phyloP scores from a whole-genome alignment of 1,140 invertebrate species.

The Trichonephila clavipes region DNA sequence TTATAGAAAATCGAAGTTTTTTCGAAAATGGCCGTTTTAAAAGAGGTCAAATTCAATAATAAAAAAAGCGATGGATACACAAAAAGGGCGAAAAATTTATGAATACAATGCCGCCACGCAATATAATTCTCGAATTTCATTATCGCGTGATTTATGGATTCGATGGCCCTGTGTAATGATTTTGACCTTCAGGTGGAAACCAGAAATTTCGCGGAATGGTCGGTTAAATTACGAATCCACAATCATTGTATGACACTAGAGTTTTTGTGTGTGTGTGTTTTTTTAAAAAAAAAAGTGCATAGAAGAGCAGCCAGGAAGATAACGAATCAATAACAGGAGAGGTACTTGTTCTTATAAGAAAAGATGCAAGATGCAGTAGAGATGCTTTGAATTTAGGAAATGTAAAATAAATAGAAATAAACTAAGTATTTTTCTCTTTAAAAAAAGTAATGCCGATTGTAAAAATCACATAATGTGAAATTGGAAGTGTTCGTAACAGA shows the following conservation, averaged over 20 bases:
- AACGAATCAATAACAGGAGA: neutral
- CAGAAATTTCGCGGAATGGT: constrained; percentile 25
- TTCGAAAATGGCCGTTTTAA: neutral
- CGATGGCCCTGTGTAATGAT: constrained; percentile 54
- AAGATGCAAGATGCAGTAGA: too few species aligned
- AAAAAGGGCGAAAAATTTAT: constrained; percentile 43
- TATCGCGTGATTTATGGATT: constrained; percentile 55
- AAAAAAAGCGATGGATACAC: neutral
- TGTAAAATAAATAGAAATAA: too few species aligned
- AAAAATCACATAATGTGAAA: too few species aligned
- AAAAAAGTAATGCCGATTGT: too few species aligned
- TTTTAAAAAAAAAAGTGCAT: neutral
- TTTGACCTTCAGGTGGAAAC: constrained; percentile 48
- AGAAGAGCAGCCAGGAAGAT: neutral
- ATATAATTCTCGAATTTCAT: constrained; percentile 61
- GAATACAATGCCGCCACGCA: constrained; percentile 39
- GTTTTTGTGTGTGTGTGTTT: neutral
- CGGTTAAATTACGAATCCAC: neutral
- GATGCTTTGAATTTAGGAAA: too few species aligned
- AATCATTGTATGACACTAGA: neutral
- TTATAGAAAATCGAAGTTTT: neutral
- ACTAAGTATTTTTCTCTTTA: too few species aligned
- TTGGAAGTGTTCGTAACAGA: too few species aligned
- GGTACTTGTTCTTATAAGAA: neutral
- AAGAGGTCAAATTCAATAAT: constrained; percentile 50